Conservation (phyloP, 2,113 vertebrate species). For the Hyaena hyaena region DNA sequence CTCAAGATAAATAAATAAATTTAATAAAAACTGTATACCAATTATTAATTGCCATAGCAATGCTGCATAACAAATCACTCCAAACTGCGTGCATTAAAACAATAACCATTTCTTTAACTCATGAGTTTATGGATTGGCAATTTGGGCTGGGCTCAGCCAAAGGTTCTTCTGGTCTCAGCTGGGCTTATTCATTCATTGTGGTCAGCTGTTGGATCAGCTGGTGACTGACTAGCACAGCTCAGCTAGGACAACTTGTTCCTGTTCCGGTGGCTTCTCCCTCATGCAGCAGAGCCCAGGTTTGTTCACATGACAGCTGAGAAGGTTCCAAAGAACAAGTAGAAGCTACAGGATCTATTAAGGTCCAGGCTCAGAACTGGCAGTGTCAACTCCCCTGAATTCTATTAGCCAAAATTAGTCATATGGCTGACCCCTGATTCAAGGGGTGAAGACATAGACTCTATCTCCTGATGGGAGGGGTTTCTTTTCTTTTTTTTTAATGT, state of each 20-base stretch:
- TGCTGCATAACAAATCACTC: background rate
- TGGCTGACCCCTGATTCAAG: background rate
- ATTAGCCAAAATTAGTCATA: background rate
- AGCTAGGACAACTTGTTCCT: background rate
- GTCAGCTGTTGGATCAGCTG: background rate
- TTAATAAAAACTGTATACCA: background rate
- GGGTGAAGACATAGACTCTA: background rate
- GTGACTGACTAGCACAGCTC: background rate
- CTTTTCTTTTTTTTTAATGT: too few relatives aligned
- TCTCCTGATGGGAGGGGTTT: background rate
- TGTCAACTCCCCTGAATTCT: background rate
- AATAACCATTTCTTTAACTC: background rate
- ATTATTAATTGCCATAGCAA: background rate
- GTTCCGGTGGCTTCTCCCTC: background rate
- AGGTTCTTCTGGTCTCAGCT: conserved; percentile 3
- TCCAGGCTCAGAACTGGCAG: background rate
- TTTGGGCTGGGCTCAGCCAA: background rate
- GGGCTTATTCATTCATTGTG: background rate
- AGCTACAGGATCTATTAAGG: background rate
- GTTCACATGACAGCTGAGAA: background rate
- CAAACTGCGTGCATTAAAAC: background rate
- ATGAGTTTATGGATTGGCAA: background rate
- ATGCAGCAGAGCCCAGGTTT: background rate
- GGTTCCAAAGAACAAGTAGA: background rate
- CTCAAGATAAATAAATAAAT: background rate